A percentile compares a stretch with the other conserved stretches of the same genome.
phyloP scores from a whole-genome alignment of 2,113 vertebrate species.

The Pandion haliaetus region DNA sequence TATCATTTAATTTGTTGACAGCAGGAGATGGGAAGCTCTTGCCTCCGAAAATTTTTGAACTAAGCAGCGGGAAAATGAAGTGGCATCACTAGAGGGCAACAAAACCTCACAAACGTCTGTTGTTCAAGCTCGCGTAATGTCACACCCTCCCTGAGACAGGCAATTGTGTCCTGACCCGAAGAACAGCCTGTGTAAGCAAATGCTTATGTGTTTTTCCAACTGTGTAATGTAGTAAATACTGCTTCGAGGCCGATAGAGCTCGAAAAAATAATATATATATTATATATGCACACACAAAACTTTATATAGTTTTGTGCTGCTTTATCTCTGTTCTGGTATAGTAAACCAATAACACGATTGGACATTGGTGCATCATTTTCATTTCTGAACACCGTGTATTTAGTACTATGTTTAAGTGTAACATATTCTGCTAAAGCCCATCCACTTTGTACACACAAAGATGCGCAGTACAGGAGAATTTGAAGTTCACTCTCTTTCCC shows the following conservation, averaged over 20 bases:
- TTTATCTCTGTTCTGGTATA: background rate
- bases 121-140: background rate
- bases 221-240: background rate
- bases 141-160: background rate
- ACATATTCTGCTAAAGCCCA: background rate
- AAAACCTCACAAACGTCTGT: background rate
- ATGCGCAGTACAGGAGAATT: background rate
- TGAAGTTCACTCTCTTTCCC: background rate
- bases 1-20: background rate
- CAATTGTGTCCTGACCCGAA: background rate
- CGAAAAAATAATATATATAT: background rate
- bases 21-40: background rate
- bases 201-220: background rate
- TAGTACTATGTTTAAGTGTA: background rate
- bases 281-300: background rate
- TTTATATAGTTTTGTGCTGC: background rate
- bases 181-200: background rate
- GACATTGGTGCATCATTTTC: background rate
- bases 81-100: slow-evolving; percentile 35
- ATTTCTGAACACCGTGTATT: background rate
- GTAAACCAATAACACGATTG: background rate
- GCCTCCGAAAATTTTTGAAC: background rate
- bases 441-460: background rate
- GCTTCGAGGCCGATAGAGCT: background rate
- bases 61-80: background rate